Percentiles rank a stretch among this genome's conserved stretches.
phyloP scores from a whole-genome alignment of 2,113 vertebrate genomes.

The Opisthocomus hoazin region DNA sequence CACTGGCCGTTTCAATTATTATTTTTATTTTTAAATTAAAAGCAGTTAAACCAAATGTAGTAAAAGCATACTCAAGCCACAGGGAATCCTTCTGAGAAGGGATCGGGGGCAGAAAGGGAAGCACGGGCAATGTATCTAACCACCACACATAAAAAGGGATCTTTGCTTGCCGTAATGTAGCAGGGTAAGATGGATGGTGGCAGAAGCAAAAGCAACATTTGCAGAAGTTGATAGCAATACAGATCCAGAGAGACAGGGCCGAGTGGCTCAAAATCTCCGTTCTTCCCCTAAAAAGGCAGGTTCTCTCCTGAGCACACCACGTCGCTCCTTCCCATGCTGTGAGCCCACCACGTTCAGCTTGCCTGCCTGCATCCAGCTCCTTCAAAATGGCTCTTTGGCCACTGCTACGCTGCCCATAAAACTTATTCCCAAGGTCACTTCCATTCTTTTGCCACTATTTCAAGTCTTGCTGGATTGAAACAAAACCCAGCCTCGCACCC shows the following conservation, averaged over 20 bases:
- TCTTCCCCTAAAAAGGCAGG: not conserved
- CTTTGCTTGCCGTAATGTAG: not conserved
- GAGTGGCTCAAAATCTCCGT: not conserved
- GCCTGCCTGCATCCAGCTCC: not conserved
- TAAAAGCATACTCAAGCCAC: not conserved
- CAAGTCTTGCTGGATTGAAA: not conserved
- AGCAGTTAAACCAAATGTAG: not conserved
- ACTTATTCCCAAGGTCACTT: slow-evolving; percentile 50
- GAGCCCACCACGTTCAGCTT: not conserved
- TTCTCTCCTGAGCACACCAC: not conserved
- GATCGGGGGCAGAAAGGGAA: not conserved
- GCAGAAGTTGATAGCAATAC: not conserved
- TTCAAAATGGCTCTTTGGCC: slow-evolving; percentile 56
- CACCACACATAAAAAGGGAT: not conserved
- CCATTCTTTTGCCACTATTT: not conserved
- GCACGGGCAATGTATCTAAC: not conserved
- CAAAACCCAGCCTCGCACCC: not conserved
- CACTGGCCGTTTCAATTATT: accelerated
- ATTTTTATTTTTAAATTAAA: not conserved
- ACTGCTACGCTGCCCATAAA: not conserved
- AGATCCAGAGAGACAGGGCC: not conserved
- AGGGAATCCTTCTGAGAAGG: not conserved
- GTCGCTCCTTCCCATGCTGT: not conserved
- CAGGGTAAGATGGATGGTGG: not conserved
- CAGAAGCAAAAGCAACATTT: not conserved